Evolutionary conservation across 2,888 invertebrate species (phyloP), one percentile per base, ranked within the genome.

Genomic region (Colostygia pectinataria): DNA sequence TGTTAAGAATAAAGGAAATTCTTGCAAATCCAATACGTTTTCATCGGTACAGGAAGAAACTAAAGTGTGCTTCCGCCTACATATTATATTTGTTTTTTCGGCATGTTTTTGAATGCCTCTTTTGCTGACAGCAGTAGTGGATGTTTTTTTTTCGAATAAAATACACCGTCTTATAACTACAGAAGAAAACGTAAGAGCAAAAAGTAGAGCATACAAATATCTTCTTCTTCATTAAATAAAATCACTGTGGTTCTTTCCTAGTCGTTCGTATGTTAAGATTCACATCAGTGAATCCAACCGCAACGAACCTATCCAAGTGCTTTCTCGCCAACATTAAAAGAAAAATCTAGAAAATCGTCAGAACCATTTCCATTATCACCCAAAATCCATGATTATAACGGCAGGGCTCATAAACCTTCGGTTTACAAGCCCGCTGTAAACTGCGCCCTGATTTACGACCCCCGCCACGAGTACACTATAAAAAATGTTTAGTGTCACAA

Each of bases 401-500:
- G 14, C 55, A 54, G 57, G 23, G 57, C 40, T 59, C 66, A 58
- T 71, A 71, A 68, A 69, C 64, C 64, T 56, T 61, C 48, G 63
- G 65, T 65, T 61, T 61, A 59, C 66, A 73, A 63, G 68, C 33
- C 54, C 63, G 66, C 61, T 78, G 77, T 76, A 79, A 77, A 78
- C 73, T 77, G 52, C 65, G 52, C 60, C 63, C 60, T 80, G 78
- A 80, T 80, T 81, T 77, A 82, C 73, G 71, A 64, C 40, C 57
- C 31, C 41, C 59, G 61, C 58, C 61, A 54, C 61, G 67, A 69
- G 64, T 60, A 59, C 62, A 67, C 71, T 73, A 72, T 77, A 74
- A 80, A 77, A 78, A 80, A 72, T 74, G 72, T 80, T 80, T 74
- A 73, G 71, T 68, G 69, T 73, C 68, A 70, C 66, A 65, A 72